Base-by-base conservation (phyloP, 37 sponge, comb jelly and placozoan genomes). In the Halisarca cf. caerulea region DNA sequence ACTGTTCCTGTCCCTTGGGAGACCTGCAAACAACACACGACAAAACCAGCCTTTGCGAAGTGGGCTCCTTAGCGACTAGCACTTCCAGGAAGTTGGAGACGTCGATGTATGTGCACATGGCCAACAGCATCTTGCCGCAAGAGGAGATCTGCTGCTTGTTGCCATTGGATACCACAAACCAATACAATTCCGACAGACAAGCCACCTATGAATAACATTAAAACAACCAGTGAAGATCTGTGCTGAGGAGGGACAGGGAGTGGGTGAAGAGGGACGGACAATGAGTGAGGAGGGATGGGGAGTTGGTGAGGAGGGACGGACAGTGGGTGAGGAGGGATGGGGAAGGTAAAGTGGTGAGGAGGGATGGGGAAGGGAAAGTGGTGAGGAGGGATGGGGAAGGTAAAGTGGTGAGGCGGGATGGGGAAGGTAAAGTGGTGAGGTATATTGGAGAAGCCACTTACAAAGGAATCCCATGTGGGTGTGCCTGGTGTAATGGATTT, bases 111-210 rank as follows among this genome's bases (percentile, higher is more conserved):
- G 35, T 28, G 33, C n/a, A 6, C 69, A 68, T n/a, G 32, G 11
- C 35, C n/a, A 34, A 68, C 27, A 68, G 35, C 2, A 25, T 68
- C 7, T 34, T 28, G 4, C 34, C 69, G 30, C 35, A 28, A 68
- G 69, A 27, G 2, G 33, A 18, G 35, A 34, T 17, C 27, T 34
- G 69, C 4, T 34, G n/a, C 33, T 68, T 28, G 69, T 30, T 68
- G 69, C 69, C 69, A 68, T 68, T 28, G 69, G 69, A 34, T n/a
- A 68, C 69, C 69, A 68, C 69, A 68, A 28, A 68, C 35, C 69
- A 30, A 28, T 68, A 68, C 69, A 68, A 28, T 8, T 28, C 30
- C 17, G 32, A 8, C 7, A 34, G 15, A 34, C 17, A 17, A 17
- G 33, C 34, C n/a, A 68, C 35, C 69, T 68, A 34, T 30, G 4